These are phyloP conservation scores for Eptesicus fuscus DNA, from an alignment of 2,113 vertebrate species.

Conservation along the genomic window DNA sequence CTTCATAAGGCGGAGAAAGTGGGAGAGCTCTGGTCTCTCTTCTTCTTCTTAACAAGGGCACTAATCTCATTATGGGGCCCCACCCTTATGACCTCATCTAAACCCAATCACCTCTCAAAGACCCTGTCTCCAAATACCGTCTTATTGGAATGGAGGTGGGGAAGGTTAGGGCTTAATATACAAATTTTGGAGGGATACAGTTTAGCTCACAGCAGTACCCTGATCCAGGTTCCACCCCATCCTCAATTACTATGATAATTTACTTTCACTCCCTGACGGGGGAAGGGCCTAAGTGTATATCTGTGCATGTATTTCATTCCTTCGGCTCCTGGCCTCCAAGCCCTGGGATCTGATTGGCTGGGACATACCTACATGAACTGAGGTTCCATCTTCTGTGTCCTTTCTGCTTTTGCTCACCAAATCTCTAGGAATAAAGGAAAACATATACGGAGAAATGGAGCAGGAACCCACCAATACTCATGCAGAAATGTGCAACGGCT, in stretches of 20 bases:
- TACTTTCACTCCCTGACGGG: neutral
- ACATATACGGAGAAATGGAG: neutral
- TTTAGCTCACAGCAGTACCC: neutral
- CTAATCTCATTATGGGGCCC: neutral
- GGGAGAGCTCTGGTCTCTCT: neutral
- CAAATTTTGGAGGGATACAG: neutral
- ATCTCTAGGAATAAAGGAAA: neutral
- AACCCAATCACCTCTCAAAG: neutral
- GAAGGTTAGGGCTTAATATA: neutral
- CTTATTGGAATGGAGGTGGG: neutral
- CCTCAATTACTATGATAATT: slow-evolving; percentile 7
- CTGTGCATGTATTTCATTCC: accelerated
- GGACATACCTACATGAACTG: too few relatives aligned
- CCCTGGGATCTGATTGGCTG: neutral
- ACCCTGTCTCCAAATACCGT: neutral
- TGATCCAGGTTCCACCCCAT: neutral
- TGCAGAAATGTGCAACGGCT: neutral
- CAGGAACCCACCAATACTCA: neutral
- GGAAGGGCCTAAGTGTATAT: neutral
- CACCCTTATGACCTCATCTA: neutral
- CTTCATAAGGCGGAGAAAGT: too few relatives aligned
- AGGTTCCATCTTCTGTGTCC: neutral
- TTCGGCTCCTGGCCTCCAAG: neutral
- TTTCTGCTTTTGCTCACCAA: neutral
- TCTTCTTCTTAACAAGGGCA: neutral